Evolutionary conservation across 2,797 vertebrate genomes (phyloP).

Genomic region (Galagoides demidoff): DNA sequence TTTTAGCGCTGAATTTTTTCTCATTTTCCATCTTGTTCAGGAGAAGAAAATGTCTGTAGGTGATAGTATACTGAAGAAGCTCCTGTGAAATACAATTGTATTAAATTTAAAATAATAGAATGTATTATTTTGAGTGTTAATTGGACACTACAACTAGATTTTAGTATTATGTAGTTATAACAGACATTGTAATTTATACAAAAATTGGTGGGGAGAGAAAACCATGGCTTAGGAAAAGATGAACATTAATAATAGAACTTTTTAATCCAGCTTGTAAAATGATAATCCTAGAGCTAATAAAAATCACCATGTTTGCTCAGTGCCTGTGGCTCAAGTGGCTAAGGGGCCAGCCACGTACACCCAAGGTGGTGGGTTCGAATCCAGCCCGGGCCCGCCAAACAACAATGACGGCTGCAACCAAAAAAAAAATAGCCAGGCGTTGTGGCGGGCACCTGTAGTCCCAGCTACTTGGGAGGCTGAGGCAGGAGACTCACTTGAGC

Average conservation of each 20-base stretch:
- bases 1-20: conserved; percentile 40
- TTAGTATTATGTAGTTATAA: not conserved
- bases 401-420: too few relatives aligned
- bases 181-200: conserved; percentile 3
- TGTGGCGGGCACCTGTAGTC: too few relatives aligned
- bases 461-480: too few relatives aligned
- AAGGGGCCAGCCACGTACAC: too few relatives aligned
- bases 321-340: too few relatives aligned
- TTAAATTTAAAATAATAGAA: conserved; percentile 40
- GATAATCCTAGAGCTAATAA: not conserved
- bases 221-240: conserved; percentile 17
- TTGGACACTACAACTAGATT: conserved; percentile 5
- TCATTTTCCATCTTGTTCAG: conserved; percentile 38
- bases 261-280: not conserved
- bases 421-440: too few relatives aligned
- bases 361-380: too few relatives aligned
- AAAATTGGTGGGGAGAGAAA: not conserved
- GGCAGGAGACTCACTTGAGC: too few relatives aligned
- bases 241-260: not conserved
- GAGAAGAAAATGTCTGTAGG: conserved; percentile 12
- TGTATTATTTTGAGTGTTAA: not conserved
- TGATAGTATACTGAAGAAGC: not conserved
- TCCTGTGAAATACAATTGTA: not conserved
- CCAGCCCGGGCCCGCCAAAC: too few relatives aligned
- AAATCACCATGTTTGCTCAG: not conserved